Percentiles rank a stretch among this genome's conserved stretches.
Evolutionary conservation across 2,888 invertebrate genomes (phyloP).

Genomic region (Glyphotaelius pellucidus): DNA sequence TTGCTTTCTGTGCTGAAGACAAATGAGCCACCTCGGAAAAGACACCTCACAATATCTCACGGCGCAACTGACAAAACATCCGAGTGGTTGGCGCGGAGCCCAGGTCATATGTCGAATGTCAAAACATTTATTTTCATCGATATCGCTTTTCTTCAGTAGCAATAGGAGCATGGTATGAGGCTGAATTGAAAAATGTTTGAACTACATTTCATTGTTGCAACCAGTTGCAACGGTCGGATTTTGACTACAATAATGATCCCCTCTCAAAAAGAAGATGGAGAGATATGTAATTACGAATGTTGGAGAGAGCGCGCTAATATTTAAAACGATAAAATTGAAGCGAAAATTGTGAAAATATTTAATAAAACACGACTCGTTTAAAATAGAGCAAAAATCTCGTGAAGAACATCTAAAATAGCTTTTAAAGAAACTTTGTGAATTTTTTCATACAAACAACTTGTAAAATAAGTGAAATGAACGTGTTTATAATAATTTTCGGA

Average conservation of each 20-base stretch:
- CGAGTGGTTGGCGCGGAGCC: not conserved
- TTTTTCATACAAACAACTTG: too few species aligned
- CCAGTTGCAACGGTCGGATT: not conserved
- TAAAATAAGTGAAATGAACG: too few species aligned
- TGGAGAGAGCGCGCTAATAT: too few species aligned
- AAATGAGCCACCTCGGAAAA: not conserved
- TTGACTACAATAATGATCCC: not conserved
- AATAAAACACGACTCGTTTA: too few species aligned
- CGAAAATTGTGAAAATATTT: too few species aligned
- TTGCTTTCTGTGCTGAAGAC: not conserved
- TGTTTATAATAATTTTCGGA: too few species aligned
- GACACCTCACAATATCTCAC: not conserved
- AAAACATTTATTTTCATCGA: not conserved
- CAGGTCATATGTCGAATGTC: not conserved
- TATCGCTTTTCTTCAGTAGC: not conserved
- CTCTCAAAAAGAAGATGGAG: too few species aligned
- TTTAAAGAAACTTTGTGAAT: too few species aligned
- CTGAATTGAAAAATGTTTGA: not conserved
- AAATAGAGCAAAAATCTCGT: too few species aligned
- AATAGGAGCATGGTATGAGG: not conserved
- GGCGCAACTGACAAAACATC: not conserved
- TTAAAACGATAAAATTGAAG: too few species aligned
- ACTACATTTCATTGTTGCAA: not conserved
- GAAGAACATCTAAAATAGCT: too few species aligned
- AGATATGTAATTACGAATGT: too few species aligned